A percentile compares a stretch with the other conserved stretches of the same genome.
These are phyloP conservation scores for Phalacrocorax carbo DNA, from an alignment of 2,113 vertebrate genomes.

Conservation along the genomic window DNA sequence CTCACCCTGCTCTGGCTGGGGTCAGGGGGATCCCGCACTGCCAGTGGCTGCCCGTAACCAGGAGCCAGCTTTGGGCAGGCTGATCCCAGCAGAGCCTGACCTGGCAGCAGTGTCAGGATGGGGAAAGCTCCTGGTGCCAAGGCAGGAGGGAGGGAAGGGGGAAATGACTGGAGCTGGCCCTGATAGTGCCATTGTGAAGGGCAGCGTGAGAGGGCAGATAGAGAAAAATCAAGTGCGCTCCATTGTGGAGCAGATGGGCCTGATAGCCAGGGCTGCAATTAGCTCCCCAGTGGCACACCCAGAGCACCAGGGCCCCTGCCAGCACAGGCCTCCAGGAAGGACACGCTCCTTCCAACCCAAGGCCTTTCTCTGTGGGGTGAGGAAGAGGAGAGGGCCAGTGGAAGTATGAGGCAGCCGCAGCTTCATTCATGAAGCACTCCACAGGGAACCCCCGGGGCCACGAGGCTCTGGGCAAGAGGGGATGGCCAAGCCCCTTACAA, in stretches of 20 bases:
- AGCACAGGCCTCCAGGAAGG: background rate
- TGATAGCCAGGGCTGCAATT: background rate
- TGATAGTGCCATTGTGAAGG: background rate
- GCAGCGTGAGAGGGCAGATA: background rate
- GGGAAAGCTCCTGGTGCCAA: background rate
- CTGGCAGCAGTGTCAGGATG: background rate
- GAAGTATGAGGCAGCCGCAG: fast-evolving
- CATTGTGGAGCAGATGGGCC: background rate
- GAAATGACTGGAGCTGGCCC: background rate
- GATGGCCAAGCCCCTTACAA: background rate
- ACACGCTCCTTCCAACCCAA: background rate
- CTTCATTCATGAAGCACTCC: background rate
- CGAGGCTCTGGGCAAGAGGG: background rate
- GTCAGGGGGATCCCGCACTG: fast-evolving
- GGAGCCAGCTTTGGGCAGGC: background rate
- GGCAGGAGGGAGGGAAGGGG: background rate
- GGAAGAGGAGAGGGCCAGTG: background rate
- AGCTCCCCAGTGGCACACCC: background rate
- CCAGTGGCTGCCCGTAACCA: fast-evolving
- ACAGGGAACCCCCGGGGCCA: background rate
- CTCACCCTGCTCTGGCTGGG: background rate
- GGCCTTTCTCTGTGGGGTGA: background rate
- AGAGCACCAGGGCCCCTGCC: too few relatives aligned
- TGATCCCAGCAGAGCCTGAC: background rate
- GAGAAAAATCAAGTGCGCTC: background rate